Base-by-base conservation (phyloP, 2,888 invertebrate genomes). In the Melikaiella ostensackeni region DNA sequence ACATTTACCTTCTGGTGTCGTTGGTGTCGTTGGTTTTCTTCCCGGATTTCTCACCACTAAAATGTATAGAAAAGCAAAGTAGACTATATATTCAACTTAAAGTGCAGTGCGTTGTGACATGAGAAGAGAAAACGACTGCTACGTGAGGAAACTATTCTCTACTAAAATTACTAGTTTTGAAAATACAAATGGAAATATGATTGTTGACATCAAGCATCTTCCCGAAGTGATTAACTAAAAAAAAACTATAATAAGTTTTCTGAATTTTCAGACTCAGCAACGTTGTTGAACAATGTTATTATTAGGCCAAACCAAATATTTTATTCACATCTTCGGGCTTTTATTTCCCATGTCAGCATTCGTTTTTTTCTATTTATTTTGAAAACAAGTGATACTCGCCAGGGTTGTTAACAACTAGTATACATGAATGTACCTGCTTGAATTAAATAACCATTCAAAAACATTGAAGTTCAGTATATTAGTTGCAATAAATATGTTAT, bases 31-130 rank as follows among this genome's bases (percentile, higher is more conserved):
- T 88, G 91, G n/a, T n/a, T n/a, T 90, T 91, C 92, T 92, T 92
- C 92, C 92, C 90, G 92, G 89, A 89, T 92, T 89, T 91, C 91
- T 92, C 92, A 92, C 91, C 91, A 91, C 92, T 92, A 92, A 91
- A 92, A 92, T 89, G 90, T 87, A 92, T 87, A 91, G 90, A 88
- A 90, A 89, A 89, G 82, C 86, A 85, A 88, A 88, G 82, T 76
- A 83, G 66, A 84, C 81, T 83, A 82, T 84, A 82, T 84, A 84
- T 84, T 84, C 70, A 79, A 76, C 79, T 77, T 8, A 62, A 62
- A 62, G 7, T 62, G 13, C 13, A 30, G 62, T 24, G 7, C 62
- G 9, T 62, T 19, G 27, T 19, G n/a, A 27, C 19, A 30, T 13
- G 7, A 27, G 13, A 16, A 24, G 13, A 30, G 33, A 62, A 13